Percentiles rank a stretch among this genome's conserved stretches.
These are phyloP conservation scores for Pseudolycoriella hygida DNA, from an alignment of 2,888 invertebrate genomes.

Conservation along the genomic window DNA sequence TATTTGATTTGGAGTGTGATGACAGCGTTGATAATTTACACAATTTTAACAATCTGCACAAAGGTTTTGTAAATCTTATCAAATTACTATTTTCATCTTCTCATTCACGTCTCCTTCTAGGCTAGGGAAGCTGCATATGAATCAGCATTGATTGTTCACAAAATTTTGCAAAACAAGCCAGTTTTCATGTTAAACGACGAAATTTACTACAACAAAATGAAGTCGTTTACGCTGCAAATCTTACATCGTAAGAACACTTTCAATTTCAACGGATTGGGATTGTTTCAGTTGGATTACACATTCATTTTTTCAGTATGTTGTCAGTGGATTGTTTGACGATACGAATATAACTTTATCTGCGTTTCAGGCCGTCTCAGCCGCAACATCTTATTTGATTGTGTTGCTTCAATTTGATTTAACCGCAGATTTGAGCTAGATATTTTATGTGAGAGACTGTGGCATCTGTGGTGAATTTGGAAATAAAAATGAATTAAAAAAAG, in stretches of 20 bases:
- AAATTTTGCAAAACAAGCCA: slow-evolving; percentile 29
- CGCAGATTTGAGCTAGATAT: not conserved
- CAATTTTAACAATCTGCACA: slow-evolving; percentile 16
- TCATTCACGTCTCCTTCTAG: too few species aligned
- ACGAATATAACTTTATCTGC: not conserved
- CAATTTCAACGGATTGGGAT: slow-evolving; percentile 26
- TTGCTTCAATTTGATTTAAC: slow-evolving; percentile 25
- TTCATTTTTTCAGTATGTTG: slow-evolving; percentile 27
- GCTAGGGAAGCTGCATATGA: slow-evolving; percentile 14
- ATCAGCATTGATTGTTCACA: slow-evolving; percentile 27
- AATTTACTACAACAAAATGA: slow-evolving; percentile 29
- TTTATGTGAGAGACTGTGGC: too few species aligned
- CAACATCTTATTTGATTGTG: slow-evolving; percentile 29
- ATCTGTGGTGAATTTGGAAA: too few species aligned
- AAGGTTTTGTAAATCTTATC: too few species aligned
- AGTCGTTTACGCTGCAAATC: slow-evolving; percentile 27
- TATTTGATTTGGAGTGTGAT: slow-evolving; percentile 23
- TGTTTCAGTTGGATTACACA: slow-evolving; percentile 27
- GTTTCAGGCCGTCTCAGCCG: slow-evolving; percentile 26
- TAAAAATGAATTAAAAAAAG: too few species aligned
- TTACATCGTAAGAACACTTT: slow-evolving; percentile 28
- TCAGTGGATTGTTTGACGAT: too few species aligned
- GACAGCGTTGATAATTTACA: slow-evolving; percentile 18
- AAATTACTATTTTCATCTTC: too few species aligned
- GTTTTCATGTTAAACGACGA: slow-evolving; percentile 28